Percentiles rank a stretch among this genome's conserved stretches.
Evolutionary conservation across 2,888 invertebrate species (phyloP).

Genomic region (Heliconius ethilla): DNA sequence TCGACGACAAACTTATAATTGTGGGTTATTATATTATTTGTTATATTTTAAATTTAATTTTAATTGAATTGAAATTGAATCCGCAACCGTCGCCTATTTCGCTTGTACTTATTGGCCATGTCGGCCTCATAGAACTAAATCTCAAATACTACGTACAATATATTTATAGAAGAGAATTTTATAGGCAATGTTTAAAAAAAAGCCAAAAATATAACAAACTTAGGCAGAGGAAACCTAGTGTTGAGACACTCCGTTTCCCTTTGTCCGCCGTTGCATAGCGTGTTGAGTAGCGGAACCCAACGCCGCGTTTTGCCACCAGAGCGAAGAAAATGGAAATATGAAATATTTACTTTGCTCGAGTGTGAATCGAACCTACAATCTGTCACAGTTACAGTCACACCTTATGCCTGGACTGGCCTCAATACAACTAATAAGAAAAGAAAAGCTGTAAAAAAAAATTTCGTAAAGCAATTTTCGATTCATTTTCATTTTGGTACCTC

Average conservation of each 20-base stretch:
- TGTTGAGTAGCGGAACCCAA: not conserved
- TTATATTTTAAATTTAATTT: not conserved
- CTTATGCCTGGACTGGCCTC: too few relatives aligned
- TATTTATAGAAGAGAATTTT: too few relatives aligned
- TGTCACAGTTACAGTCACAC: too few relatives aligned
- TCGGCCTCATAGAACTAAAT: too few relatives aligned
- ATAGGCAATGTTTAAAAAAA: too few relatives aligned
- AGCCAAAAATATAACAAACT: too few relatives aligned
- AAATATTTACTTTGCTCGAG: not conserved
- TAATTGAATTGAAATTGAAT: too few relatives aligned
- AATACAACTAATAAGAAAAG: not conserved
- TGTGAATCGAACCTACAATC: not conserved
- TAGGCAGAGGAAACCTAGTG: not conserved
- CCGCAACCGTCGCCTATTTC: too few relatives aligned
- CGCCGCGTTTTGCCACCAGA: not conserved
- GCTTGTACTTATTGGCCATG: too few relatives aligned
- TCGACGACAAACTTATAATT: conserved; percentile 56
- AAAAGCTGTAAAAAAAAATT: not conserved
- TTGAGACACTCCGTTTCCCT: not conserved
- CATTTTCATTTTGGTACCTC: conserved; percentile 31
- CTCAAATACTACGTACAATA: too few relatives aligned
- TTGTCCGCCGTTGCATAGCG: not conserved
- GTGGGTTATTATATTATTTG: conserved; percentile 49
- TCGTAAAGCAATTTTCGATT: conserved; percentile 31
- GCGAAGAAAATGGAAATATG: not conserved